A percentile compares a stretch with the other conserved stretches of the same genome.
These are phyloP conservation scores for Meda fulgida DNA, from an alignment of 2,797 vertebrate genomes.

Conservation along the genomic window DNA sequence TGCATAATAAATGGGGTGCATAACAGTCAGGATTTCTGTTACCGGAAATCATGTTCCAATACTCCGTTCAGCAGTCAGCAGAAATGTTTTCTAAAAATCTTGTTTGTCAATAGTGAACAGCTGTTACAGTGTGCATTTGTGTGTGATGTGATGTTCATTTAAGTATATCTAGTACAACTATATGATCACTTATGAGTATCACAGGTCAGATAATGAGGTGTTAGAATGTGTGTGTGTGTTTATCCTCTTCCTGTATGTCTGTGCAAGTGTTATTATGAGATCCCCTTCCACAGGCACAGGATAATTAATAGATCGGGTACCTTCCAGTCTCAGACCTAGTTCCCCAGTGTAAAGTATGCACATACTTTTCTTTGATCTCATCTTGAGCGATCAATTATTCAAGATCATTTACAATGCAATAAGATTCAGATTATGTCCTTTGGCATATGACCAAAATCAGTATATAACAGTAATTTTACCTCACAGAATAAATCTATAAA, in stretches of 20 bases:
- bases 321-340: constrained; percentile 35
- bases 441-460: background rate
- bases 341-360: constrained; percentile 63
- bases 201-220: background rate
- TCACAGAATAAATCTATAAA: background rate
- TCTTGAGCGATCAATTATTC: constrained; percentile 72
- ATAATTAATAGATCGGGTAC: constrained; percentile 36
- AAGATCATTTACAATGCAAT: constrained; percentile 65
- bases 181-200: background rate
- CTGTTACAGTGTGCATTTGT: constrained; percentile 5
- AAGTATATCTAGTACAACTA: background rate
- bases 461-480: background rate
- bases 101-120: background rate
- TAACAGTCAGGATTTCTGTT: background rate
- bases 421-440: constrained; percentile 32
- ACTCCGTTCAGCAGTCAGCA: too few relatives aligned
- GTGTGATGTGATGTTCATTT: background rate
- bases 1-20: too few relatives aligned
- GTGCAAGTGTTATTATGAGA: constrained; percentile 11
- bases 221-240: constrained; percentile 39
- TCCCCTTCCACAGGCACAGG: background rate
- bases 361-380: constrained; percentile 74
- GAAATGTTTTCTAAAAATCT: background rate
- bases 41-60: constrained; percentile 11
- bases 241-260: constrained; percentile 5